Evolutionary conservation across 1,140 invertebrate species (phyloP), one percentile per base, ranked within the genome.

Genomic region (Drosophila micromelanica): DNA sequence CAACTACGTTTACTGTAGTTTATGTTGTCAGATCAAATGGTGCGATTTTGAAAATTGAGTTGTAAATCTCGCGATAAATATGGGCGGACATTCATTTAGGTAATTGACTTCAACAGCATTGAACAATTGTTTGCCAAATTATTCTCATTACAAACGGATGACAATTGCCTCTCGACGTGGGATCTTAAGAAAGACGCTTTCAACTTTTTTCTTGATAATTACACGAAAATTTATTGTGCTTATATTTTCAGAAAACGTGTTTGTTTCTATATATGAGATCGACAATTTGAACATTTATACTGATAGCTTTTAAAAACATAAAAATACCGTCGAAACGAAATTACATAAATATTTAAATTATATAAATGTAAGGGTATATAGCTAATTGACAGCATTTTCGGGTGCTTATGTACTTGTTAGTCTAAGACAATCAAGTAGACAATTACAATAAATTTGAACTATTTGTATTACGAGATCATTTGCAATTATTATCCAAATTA

Each of bases 61-160:
- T 90, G 87, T 90, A 90, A 90, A 90, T 90, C 74, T 76, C 15
- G 70, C 51, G 79, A 46, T 75, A 77, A 90, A 90, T 80, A 80
- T 76, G 81, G 87, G 87, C 87, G 87, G 87, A 90, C 87, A 90
- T 56, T 51, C 81, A 62, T 71, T 78, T 82, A 80, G 78, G 73
- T 78, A 87, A 80, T 90, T 80, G 52, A 56, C 76, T 70, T 52
- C 82, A 81, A 23, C 51, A 35, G 64, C 71, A 68, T 65, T 62
- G 61, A 69, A 68, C 52, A 69, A 74, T 69, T 71, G 48, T 51
- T 32, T 57, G 27, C 27, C 27, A 27, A 27, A 30, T 55, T 35
- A 35, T 15, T 80, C 56, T 38, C 77, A 72, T 54, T 76, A 40
- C 59, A 69, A 74, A 23, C 38, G 37, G 42, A 56, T 42, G 35